Evolutionary conservation across 2,888 invertebrate species (phyloP).

Genomic region (Torymus texanus): DNA sequence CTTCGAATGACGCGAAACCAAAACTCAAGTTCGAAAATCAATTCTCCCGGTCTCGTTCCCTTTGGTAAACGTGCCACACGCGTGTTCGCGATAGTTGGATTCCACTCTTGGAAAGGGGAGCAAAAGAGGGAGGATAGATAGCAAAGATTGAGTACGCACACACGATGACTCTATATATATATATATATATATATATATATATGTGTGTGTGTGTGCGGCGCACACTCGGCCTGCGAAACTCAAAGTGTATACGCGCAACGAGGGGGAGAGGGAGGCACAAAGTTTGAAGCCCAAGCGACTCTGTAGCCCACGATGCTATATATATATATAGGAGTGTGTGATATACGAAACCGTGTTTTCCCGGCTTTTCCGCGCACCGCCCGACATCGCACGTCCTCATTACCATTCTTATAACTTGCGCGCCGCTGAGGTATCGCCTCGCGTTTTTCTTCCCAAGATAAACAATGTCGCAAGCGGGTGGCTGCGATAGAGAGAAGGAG

Average conservation of each 20-base stretch:
- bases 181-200: too few species aligned
- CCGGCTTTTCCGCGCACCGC: background rate
- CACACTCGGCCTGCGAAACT: background rate
- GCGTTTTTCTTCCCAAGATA: constrained; percentile 32
- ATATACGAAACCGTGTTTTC: constrained; percentile 3
- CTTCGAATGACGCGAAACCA: background rate
- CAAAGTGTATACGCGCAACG: constrained; percentile 25
- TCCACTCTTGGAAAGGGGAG: background rate
- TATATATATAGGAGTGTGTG: background rate
- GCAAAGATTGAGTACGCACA: constrained; percentile 42
- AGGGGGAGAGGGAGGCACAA: constrained; percentile 5
- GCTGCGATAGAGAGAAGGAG: too few species aligned
- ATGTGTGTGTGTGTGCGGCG: too few species aligned
- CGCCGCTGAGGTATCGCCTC: background rate
- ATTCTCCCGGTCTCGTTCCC: background rate
- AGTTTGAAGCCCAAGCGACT: constrained; percentile 10
- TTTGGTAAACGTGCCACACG: constrained; percentile 20
- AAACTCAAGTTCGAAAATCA: constrained; percentile 34
- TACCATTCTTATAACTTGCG: constrained; percentile 44
- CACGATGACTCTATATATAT: background rate
- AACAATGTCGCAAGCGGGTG: constrained; percentile 3
- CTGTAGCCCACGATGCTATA: background rate
- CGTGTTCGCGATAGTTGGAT: constrained; percentile 10
- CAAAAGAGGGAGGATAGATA: constrained; percentile 20
- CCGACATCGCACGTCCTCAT: constrained; percentile 10